A percentile compares a stretch with the other conserved stretches of the same genome.
Evolutionary conservation across 2,888 invertebrate species (phyloP).

Genomic region (Parelbella ahira): DNA sequence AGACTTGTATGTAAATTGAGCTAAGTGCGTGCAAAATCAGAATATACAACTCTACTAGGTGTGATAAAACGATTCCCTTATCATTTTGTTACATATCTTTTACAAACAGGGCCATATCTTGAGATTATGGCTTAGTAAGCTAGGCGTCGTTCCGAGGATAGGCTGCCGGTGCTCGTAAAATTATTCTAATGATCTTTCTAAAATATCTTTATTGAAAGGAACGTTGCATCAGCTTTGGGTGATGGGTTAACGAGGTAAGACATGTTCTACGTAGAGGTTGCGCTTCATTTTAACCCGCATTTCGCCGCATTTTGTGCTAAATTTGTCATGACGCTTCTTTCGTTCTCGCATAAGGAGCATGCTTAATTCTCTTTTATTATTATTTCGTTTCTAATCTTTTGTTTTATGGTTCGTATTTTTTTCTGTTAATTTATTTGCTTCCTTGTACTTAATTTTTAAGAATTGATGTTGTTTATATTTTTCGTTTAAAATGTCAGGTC

Average conservation of each 20-base stretch:
- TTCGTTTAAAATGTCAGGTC: neutral
- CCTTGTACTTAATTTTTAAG: no score
- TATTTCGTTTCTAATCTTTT: constrained; percentile 27
- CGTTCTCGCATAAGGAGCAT: constrained; percentile 33
- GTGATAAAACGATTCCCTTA: constrained; percentile 35
- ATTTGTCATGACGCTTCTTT: constrained; percentile 33
- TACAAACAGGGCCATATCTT: constrained; percentile 48
- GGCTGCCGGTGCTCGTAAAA: constrained; percentile 34
- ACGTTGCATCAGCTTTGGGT: constrained; percentile 59
- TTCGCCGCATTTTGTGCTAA: constrained; percentile 50
- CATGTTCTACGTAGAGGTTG: constrained; percentile 39
- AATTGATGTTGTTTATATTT: constrained; percentile 5
- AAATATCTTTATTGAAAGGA: constrained; percentile 38
- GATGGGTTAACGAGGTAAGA: constrained; percentile 72
- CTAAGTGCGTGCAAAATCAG: constrained; percentile 33
- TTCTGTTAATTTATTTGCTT: constrained; percentile 21
- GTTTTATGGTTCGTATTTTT: constrained; percentile 19
- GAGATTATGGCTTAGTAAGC: constrained; percentile 36
- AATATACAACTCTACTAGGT: constrained; percentile 31
- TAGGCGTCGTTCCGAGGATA: constrained; percentile 31
- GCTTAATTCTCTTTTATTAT: constrained; percentile 28
- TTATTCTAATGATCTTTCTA: constrained; percentile 38
- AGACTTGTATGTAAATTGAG: constrained; percentile 11
- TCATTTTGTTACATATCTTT: constrained; percentile 45
- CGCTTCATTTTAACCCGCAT: constrained; percentile 55